Conservation (phyloP, 2,888 invertebrate species). For the Pandemis corylana region DNA sequence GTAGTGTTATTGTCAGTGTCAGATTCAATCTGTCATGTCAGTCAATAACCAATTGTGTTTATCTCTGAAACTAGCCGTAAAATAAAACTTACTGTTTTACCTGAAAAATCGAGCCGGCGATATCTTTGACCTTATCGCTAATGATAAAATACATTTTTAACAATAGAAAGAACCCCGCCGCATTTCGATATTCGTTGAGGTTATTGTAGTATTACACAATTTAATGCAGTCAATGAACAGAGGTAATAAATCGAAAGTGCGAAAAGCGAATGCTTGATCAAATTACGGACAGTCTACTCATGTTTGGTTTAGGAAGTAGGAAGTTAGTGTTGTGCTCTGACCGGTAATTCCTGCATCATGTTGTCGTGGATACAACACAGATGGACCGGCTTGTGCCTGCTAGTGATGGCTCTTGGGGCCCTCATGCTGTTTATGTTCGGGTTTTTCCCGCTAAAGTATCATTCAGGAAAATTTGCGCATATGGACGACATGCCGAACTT, state of each 20-base stretch:
- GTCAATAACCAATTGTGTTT: conserved; percentile 20
- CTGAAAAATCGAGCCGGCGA: not conserved
- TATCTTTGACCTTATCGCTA: conserved; percentile 7
- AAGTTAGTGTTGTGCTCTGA: conserved; percentile 28
- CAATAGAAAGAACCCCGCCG: not conserved
- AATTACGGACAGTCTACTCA: conserved; percentile 26
- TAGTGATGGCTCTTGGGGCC: conserved; percentile 68
- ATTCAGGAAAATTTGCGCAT: conserved; percentile 77
- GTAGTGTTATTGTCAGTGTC: not conserved
- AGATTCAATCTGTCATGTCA: conserved; percentile 11
- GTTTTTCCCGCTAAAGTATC: conserved; percentile 85
- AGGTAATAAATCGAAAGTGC: conserved; percentile 34
- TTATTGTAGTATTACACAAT: conserved; percentile 38
- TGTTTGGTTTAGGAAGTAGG: conserved; percentile 37
- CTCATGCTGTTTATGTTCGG: conserved; percentile 84
- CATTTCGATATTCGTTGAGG: conserved; percentile 16
- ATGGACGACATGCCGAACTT: conserved; percentile 82
- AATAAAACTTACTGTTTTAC: not conserved
- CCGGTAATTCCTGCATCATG: conserved; percentile 54
- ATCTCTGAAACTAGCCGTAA: conserved; percentile 7
- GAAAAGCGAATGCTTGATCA: conserved; percentile 33
- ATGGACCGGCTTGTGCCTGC: conserved; percentile 76
- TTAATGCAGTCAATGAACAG: conserved; percentile 32
- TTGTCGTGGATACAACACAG: conserved; percentile 72
- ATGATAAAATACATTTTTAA: conserved; percentile 17